Percentiles rank a stretch among this genome's conserved stretches.
Evolutionary conservation across 2,888 invertebrate genomes (phyloP).

Genomic region (Euzophera pinguis): DNA sequence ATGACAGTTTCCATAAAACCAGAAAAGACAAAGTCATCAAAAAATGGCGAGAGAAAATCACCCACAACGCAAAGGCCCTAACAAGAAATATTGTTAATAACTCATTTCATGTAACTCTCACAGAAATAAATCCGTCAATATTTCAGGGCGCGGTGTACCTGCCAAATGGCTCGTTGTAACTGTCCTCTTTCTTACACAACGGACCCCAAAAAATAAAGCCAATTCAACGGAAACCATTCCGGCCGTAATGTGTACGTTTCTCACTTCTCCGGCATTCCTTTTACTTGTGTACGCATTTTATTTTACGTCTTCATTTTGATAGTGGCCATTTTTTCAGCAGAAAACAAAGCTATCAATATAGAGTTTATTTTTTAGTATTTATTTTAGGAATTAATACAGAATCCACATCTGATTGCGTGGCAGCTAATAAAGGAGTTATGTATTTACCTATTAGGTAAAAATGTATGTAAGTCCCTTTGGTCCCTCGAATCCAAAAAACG

Average conservation of each 20-base stretch:
- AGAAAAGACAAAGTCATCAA: too few relatives aligned
- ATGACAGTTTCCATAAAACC: too few relatives aligned
- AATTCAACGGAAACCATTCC: slow-evolving; percentile 39
- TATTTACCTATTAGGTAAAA: too few relatives aligned
- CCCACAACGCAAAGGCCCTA: too few relatives aligned
- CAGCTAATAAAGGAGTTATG: too few relatives aligned
- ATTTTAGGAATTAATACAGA: too few relatives aligned
- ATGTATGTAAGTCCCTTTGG: too few relatives aligned
- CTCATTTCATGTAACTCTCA: neutral
- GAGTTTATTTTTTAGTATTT: too few relatives aligned
- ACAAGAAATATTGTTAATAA: too few relatives aligned
- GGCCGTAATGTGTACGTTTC: slow-evolving; percentile 36
- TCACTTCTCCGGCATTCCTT: slow-evolving; percentile 48
- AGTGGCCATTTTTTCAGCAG: slow-evolving; percentile 25
- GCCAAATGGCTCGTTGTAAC: neutral
- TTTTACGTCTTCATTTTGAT: slow-evolving; percentile 40
- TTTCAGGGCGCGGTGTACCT: neutral
- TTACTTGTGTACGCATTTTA: slow-evolving; percentile 52
- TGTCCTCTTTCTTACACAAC: slow-evolving; percentile 11
- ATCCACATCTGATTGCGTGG: too few relatives aligned
- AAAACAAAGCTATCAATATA: neutral
- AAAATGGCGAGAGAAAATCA: too few relatives aligned
- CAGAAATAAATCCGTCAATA: slow-evolving; percentile 1
- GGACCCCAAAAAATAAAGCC: slow-evolving; percentile 30
- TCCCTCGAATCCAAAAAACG: too few relatives aligned